phyloP scores from a whole-genome alignment of 2,797 vertebrate species.

The Sebastes jordani region DNA sequence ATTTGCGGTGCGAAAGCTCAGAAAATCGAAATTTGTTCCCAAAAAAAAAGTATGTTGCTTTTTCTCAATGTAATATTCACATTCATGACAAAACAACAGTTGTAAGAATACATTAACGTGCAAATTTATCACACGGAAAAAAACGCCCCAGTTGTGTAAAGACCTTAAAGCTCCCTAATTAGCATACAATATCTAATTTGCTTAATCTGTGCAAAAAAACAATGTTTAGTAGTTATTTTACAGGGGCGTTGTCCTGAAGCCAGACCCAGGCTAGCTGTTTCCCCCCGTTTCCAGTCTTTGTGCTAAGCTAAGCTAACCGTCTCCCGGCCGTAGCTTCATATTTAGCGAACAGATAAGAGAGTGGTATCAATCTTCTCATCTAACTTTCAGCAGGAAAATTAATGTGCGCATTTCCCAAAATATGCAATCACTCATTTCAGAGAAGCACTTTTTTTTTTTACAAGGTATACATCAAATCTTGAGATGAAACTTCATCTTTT shows the following conservation, averaged over 20 bases:
- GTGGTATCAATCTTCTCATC: not conserved
- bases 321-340: not conserved
- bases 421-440: not conserved
- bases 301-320: not conserved
- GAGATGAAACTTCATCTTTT: not conserved
- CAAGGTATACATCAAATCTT: not conserved
- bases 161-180: rapidly evolving
- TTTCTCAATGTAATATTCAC: no score
- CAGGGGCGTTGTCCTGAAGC: not conserved
- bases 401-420: no score
- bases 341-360: not conserved
- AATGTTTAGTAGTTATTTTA: not conserved
- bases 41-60: no score
- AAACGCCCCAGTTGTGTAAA: no score
- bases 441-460: not conserved
- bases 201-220: not conserved
- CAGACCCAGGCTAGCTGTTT: not conserved
- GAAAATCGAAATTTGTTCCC: rapidly evolving
- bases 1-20: no score
- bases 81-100: no score
- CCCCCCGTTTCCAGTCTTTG: not conserved
- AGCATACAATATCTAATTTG: not conserved
- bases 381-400: rapidly evolving
- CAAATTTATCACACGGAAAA: no score
- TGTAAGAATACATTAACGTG: no score